Evolutionary conservation across 2,113 vertebrate species (phyloP).

Genomic region (Benitochromis conjunctus): DNA sequence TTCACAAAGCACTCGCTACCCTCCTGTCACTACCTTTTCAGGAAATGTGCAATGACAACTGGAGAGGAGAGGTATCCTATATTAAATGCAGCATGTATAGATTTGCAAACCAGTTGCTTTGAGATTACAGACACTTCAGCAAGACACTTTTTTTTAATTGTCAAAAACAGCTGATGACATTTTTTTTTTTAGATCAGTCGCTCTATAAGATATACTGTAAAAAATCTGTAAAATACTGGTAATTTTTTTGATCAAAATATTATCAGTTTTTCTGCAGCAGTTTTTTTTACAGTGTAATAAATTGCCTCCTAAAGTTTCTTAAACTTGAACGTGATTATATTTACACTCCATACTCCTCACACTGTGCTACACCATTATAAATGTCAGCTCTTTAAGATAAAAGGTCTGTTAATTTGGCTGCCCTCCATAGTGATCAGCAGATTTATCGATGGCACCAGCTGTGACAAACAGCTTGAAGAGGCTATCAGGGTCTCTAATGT

Average conservation of each 20-base stretch:
- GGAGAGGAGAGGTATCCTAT: background rate
- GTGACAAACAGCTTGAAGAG: background rate
- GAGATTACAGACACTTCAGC: background rate
- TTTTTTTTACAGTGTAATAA: background rate
- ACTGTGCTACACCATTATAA: background rate
- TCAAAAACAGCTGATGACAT: background rate
- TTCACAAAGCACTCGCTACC: background rate
- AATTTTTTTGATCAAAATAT: background rate
- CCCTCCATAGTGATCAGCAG: background rate
- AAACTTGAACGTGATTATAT: background rate
- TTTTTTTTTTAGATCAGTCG: background rate
- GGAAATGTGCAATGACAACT: background rate
- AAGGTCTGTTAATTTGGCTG: background rate
- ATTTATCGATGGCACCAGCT: background rate
- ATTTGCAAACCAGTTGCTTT: background rate
- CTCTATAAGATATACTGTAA: background rate
- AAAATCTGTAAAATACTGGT: background rate
- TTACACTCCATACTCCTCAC: background rate
- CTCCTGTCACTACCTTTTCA: background rate
- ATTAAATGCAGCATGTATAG: background rate
- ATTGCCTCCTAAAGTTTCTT: background rate
- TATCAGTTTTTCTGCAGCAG: background rate
- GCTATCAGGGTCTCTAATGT: background rate
- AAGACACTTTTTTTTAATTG: background rate
- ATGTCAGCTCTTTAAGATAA: background rate